Conservation (phyloP, 2,113 vertebrate species). For the Cololabis saira region DNA sequence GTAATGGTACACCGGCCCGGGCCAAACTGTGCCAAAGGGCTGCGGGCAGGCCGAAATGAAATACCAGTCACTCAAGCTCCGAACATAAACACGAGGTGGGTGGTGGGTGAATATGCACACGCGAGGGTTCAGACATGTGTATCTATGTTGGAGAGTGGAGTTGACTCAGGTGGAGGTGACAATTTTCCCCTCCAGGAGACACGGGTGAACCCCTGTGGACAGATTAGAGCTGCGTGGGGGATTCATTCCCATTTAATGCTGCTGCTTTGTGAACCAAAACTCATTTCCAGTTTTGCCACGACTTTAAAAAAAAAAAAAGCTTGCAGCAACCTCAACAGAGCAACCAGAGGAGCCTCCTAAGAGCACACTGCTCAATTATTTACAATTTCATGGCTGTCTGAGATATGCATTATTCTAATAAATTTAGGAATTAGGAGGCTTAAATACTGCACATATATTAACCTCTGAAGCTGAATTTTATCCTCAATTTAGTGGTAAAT, state of each 20-base stretch:
- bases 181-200: constrained; percentile 15
- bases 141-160: constrained; percentile 39
- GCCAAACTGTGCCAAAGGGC: constrained; percentile 67
- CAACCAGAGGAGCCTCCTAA: constrained; percentile 62
- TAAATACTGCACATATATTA: constrained; percentile 69
- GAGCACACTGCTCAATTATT: constrained; percentile 76
- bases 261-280: constrained; percentile 62
- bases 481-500: constrained; percentile 71
- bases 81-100: constrained; percentile 77
- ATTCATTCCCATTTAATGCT: constrained; percentile 49
- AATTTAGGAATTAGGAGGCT: constrained; percentile 75
- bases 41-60: constrained; percentile 72
- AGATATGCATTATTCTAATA: constrained; percentile 80
- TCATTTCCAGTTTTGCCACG: constrained; percentile 76
- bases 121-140: constrained; percentile 27
- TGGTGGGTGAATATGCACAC: constrained; percentile 42
- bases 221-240: constrained; percentile 38
- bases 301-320: constrained; percentile 51
- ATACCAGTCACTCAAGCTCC: constrained; percentile 77
- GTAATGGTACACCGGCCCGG: constrained; percentile 77
- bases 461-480: constrained; percentile 72
- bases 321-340: constrained; percentile 38
- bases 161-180: constrained; percentile 45
- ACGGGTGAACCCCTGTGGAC: constrained; percentile 49
- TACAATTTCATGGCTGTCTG: constrained; percentile 81